Base-by-base conservation (phyloP, 2,888 invertebrate genomes). In the Brenthis daphne region DNA sequence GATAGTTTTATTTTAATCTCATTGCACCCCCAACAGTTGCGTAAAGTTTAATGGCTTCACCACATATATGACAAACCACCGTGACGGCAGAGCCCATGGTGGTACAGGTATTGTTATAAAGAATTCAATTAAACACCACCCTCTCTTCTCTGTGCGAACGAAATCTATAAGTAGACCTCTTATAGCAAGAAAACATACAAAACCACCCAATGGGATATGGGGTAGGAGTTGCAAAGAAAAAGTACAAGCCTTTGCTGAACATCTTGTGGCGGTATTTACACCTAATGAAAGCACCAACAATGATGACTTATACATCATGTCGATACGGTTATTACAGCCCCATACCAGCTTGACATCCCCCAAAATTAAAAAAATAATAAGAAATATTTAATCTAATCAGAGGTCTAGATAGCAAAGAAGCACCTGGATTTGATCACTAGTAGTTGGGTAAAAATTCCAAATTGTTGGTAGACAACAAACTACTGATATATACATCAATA, bases 111-210 rank as follows among this genome's bases (percentile, higher is more conserved):
- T 29, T 29, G 29, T 24, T 24, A 24, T 24, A 24, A 24, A 1
- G 24, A 24, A 1, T 24, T 24, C 33, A 24, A 24, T 24, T 24
- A 24, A 24, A 24, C 24, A 24, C 24, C 24, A 24, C 24, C 24
- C 24, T 3, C 24, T 24, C 50, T 50, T 50, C 14, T n/a, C 16
- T 16, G 16, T n/a, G 6, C 47, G 11, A 1, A 64, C 57, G 33
- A 71, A 70, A 51, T 65, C 64, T 33, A 6, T 68, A 6, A 66
- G 69, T n/a, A 48, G 53, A 8, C 68, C 68, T n/a, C 50, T 6
- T 11, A 51, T n/a, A 6, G 8, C 60, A 13, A 60, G n/a, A 33
- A 50, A n/a, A 8, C 61, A 37, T 8, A 47, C 56, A 24, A 37
- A 48, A 37, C 3, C 37, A 37, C 11, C 33, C 29, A 29, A 14